Conservation (phyloP, 2,888 invertebrate species). For the Encarsia formosa region DNA sequence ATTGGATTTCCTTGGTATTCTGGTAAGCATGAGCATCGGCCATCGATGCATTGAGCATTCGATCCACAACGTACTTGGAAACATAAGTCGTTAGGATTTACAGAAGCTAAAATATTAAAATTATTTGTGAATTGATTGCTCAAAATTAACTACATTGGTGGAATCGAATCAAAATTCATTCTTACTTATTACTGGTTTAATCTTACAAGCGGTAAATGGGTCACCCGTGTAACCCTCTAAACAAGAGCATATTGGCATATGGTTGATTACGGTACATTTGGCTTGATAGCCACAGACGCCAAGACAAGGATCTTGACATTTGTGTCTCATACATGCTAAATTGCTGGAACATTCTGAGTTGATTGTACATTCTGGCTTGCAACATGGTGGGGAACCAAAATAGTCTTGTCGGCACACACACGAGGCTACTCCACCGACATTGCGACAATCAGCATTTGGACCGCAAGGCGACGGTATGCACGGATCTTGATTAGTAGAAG, state of each 20-base stretch:
- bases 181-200: conserved; percentile 49
- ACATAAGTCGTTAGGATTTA: conserved; percentile 45
- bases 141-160: not conserved
- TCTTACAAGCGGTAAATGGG: conserved; percentile 73
- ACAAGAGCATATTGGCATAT: conserved; percentile 81
- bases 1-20: conserved; percentile 60
- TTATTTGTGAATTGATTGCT: not conserved
- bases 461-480: conserved; percentile 83
- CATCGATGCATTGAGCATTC: conserved; percentile 59
- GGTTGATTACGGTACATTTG: conserved; percentile 74
- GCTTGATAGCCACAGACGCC: conserved; percentile 79
- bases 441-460: conserved; percentile 77
- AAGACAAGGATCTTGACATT: conserved; percentile 76
- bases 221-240: conserved; percentile 77
- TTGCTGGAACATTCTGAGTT: conserved; percentile 67
- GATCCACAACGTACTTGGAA: conserved; percentile 67
- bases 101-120: not conserved
- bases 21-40: conserved; percentile 53
- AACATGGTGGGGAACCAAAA: conserved; percentile 73
- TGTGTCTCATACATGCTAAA: conserved; percentile 74
- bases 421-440: conserved; percentile 70
- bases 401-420: conserved; percentile 78
- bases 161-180: conserved; percentile 22
- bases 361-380: conserved; percentile 74
- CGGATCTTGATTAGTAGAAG: conserved; percentile 57